Base-by-base conservation (phyloP, 2,888 invertebrate species). In the Physocephala rufipes region DNA sequence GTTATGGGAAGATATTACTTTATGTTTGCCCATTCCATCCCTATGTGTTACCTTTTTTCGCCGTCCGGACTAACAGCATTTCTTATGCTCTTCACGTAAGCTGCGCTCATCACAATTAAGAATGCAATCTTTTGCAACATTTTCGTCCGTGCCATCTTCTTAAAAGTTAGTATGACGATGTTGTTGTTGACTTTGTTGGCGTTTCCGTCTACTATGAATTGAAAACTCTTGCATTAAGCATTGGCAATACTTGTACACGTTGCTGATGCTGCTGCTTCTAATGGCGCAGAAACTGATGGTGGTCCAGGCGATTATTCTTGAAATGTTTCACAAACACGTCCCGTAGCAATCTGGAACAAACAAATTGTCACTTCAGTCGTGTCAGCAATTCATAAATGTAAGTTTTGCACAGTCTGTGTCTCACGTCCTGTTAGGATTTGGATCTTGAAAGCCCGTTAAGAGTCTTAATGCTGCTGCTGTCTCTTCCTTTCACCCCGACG, bases 71-170 rank as follows among this genome's bases (percentile, higher is more conserved):
- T 70, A 74, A 72, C 74, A 78, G 76, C 78, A 78, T 85, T 85
- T 79, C 83, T 82, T 81, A 85, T 85, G 84, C 85, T 82, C 74
- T 79, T 75, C 80, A 82, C 81, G 84, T 80, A 78, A 70, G 80
- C 78, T 71, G 78, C 80, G 81, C 83, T 82, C 80, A 81, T 80
- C 80, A 85, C 85, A 84, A 85, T 85, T 84, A 85, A 81, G 82
- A 84, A 79, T 79, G 82, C 82, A 81, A 84, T 82, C 81, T 82
- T 82, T 79, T 80, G 82, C 82, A 82, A 82, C 79, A 81, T 79
- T 80, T 79, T 80, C 76, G 55, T 16, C 49, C 7, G 21, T 30
- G 16, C 30, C 61, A 68, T 58, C 58, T 67, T 67, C 58, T 47
- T 26, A 24, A 26, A 49, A 67, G 67, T 19, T 67, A 58, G 58